These are phyloP conservation scores for Lobophora halterata DNA, from an alignment of 2,888 invertebrate species.

Conservation along the genomic window DNA sequence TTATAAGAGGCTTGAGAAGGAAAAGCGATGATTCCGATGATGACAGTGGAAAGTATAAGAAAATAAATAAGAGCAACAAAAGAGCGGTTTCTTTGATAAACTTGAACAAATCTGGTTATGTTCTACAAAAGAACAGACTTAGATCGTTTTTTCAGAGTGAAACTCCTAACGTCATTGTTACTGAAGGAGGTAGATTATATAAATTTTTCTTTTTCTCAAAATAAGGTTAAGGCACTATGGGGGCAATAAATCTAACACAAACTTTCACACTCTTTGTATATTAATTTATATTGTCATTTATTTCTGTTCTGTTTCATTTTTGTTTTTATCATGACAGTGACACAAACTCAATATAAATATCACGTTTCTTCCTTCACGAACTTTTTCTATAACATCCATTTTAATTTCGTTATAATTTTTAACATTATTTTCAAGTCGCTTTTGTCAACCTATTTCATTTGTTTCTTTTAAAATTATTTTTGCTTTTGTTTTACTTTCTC, in stretches of 20 bases:
- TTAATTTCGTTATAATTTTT: too few species aligned
- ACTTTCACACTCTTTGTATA: neutral
- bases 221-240: conserved; percentile 5
- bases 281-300: too few species aligned
- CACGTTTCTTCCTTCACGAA: too few species aligned
- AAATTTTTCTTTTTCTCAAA: conserved; percentile 10
- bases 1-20: conserved; percentile 61
- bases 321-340: neutral
- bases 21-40: conserved; percentile 68
- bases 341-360: neutral
- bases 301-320: conserved; percentile 9
- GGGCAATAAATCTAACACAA: conserved; percentile 4
- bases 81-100: conserved; percentile 66
- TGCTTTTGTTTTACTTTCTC: conserved; percentile 4
- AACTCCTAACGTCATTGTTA: conserved; percentile 72
- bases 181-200: conserved; percentile 72
- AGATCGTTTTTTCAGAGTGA: conserved; percentile 72
- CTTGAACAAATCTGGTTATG: conserved; percentile 61
- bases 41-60: conserved; percentile 72
- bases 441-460: too few species aligned
- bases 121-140: conserved; percentile 60
- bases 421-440: too few species aligned
- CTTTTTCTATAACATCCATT: too few species aligned
- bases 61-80: conserved; percentile 73
- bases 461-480: too few species aligned